Evolutionary conservation across 2,113 vertebrate species (phyloP).

Genomic region (Poicephalus meyeri): DNA sequence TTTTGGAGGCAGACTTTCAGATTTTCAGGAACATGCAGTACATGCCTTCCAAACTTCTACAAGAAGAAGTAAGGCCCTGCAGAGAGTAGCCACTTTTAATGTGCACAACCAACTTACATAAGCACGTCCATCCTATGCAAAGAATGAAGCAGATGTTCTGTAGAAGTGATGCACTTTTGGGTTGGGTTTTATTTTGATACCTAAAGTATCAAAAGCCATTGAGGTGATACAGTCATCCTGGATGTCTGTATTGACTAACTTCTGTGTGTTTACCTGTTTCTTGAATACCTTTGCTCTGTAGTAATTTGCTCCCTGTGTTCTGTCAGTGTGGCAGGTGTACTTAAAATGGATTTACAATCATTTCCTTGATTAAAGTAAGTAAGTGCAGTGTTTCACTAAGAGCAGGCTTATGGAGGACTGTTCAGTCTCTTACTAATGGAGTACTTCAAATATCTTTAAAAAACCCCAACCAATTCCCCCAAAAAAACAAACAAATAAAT

Average conservation of each 20-base stretch:
- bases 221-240: background rate
- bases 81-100: background rate
- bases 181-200: background rate
- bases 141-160: background rate
- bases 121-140: background rate
- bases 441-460: background rate
- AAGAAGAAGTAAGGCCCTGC: background rate
- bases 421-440: background rate
- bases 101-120: rapidly evolving
- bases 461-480: background rate
- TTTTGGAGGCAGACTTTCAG: background rate
- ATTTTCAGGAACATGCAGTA: background rate
- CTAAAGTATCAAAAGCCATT: background rate
- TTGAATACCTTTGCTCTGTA: background rate
- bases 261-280: background rate
- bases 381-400: background rate
- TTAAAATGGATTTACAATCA: background rate
- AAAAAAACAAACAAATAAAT: background rate
- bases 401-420: background rate
- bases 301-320: background rate
- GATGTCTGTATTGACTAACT: background rate
- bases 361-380: background rate
- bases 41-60: background rate
- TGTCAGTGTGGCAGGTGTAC: background rate
- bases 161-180: background rate